A percentile compares a stretch with the other conserved stretches of the same genome.
These are phyloP conservation scores for Scortum barcoo DNA, from an alignment of 2,113 vertebrate genomes.

Conservation along the genomic window DNA sequence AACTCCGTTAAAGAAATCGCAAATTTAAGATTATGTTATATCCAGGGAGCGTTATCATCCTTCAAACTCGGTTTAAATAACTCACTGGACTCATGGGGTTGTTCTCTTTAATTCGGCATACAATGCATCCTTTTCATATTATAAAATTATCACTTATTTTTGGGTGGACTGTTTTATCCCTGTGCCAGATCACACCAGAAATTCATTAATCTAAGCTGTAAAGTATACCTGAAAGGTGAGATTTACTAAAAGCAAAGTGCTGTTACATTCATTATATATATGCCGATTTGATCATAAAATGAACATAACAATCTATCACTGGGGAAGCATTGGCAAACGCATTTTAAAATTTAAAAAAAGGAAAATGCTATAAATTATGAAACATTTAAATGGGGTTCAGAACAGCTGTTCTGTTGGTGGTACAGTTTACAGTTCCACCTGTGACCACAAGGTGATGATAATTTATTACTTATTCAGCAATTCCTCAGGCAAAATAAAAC, in stretches of 20 bases:
- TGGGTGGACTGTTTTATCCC: too few species aligned
- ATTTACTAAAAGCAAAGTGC: not conserved
- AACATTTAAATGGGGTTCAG: not conserved
- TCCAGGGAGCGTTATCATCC: rapidly evolving
- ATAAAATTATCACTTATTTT: not conserved
- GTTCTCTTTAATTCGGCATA: not conserved
- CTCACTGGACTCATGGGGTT: rapidly evolving
- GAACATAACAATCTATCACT: rapidly evolving
- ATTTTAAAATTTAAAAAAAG: not conserved
- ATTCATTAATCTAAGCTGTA: not conserved
- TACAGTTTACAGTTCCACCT: not conserved
- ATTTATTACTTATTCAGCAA: not conserved
- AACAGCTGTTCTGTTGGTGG: not conserved
- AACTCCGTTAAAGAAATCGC: not conserved
- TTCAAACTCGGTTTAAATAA: rapidly evolving
- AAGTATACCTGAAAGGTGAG: not conserved
- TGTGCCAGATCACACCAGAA: not conserved
- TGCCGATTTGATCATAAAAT: not conserved
- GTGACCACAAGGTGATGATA: not conserved
- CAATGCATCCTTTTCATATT: not conserved
- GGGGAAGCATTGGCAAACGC: not conserved
- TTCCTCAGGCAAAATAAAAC: not conserved
- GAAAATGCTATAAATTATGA: not conserved
- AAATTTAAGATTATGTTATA: not conserved
- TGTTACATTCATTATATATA: not conserved